Conservation (phyloP, 2,797 vertebrate species). For the Simalia tracyae region DNA sequence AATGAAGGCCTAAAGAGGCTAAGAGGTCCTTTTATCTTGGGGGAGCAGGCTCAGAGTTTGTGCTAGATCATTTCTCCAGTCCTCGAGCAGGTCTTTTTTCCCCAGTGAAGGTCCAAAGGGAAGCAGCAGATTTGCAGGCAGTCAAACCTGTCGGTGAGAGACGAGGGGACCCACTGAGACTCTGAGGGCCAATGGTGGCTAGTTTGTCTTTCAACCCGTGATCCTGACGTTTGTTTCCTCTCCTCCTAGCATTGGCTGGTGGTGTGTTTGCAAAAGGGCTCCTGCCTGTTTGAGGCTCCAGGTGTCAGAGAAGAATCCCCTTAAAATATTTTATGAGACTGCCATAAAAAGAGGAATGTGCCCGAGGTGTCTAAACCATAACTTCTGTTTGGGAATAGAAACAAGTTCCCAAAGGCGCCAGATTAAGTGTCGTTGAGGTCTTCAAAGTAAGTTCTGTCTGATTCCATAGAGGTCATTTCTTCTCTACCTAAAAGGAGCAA, state of each 20-base stretch:
- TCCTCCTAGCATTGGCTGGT: fast-evolving
- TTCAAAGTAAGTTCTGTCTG: background rate
- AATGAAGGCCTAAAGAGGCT: background rate
- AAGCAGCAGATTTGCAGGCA: no score
- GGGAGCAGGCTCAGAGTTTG: background rate
- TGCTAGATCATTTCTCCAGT: background rate
- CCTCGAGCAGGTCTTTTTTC: background rate
- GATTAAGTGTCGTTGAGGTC: fast-evolving
- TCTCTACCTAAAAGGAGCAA: background rate
- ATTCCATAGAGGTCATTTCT: background rate
- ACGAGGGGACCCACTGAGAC: background rate
- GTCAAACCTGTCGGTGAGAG: no score
- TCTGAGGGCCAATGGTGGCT: background rate
- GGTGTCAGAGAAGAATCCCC: background rate
- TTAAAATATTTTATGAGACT: background rate
- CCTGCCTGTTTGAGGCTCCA: fast-evolving
- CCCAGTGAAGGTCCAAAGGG: no score
- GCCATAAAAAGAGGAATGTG: background rate
- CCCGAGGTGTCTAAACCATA: fast-evolving
- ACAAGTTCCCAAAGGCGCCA: background rate
- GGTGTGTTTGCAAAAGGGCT: background rate
- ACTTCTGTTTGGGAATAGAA: background rate
- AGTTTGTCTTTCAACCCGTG: fast-evolving
- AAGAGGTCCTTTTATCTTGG: background rate
- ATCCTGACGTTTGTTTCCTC: background rate